These are phyloP conservation scores for Sebastes minor DNA, from an alignment of 2,797 vertebrate species.

Conservation along the genomic window DNA sequence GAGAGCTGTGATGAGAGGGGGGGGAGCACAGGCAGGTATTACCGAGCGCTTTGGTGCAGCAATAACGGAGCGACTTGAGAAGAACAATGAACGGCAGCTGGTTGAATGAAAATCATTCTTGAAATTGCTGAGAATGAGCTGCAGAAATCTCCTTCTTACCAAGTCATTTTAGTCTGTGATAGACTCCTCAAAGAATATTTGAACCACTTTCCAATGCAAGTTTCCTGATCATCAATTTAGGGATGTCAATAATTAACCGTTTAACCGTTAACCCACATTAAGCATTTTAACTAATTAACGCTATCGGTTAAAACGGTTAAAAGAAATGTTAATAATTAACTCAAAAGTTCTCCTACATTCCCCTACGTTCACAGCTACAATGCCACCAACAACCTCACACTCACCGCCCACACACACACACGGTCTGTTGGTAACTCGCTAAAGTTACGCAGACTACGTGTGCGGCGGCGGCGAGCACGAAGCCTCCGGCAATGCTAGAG, in stretches of 20 bases:
- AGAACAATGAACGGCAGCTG: not conserved
- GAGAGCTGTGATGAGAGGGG: not conserved
- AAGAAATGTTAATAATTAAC: too few species aligned
- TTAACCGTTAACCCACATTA: too few species aligned
- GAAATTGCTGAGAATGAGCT: not conserved
- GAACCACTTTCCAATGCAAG: not conserved
- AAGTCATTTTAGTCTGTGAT: not conserved
- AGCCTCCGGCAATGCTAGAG: too few species aligned
- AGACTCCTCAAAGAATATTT: not conserved
- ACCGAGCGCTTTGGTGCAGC: not conserved
- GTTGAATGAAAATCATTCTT: not conserved
- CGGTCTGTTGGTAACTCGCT: too few species aligned
- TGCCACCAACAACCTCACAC: too few species aligned
- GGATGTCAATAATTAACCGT: too few species aligned
- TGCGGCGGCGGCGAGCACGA: too few species aligned
- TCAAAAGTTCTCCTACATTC: too few species aligned
- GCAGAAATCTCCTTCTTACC: not conserved
- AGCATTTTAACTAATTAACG: accelerated
- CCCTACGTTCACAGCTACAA: too few species aligned
- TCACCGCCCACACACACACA: too few species aligned
- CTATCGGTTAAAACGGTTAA: too few species aligned
- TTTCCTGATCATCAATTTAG: not conserved
- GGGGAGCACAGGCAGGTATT: not conserved
- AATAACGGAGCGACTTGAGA: not conserved
- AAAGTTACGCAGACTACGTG: too few species aligned